A percentile compares a stretch with the other conserved stretches of the same genome.
Evolutionary conservation across 2,888 invertebrate genomes (phyloP).

Genomic region (Hololepta plana): DNA sequence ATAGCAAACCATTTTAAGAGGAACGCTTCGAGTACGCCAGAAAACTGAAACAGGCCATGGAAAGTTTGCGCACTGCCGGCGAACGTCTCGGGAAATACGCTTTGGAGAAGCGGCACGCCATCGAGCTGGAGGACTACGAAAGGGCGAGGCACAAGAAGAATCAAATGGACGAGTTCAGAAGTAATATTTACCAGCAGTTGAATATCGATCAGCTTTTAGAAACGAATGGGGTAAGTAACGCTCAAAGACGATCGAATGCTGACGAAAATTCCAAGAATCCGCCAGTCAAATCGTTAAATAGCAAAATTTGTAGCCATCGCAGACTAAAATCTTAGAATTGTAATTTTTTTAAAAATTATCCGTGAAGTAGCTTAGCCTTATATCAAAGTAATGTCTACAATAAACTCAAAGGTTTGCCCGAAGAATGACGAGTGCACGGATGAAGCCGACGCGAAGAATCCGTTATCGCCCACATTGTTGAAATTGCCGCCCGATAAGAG

Average conservation of each 20-base stretch:
- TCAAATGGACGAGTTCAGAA: constrained; percentile 71
- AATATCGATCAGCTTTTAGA: constrained; percentile 65
- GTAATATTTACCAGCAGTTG: constrained; percentile 55
- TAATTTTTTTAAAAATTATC: too few species aligned
- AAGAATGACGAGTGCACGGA: constrained; percentile 44
- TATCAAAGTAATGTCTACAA: too few species aligned
- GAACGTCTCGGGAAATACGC: constrained; percentile 82
- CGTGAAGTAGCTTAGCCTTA: too few species aligned
- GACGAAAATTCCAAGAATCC: too few species aligned
- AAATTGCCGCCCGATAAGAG: constrained; percentile 26
- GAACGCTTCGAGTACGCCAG: constrained; percentile 90
- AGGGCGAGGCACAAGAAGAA: constrained; percentile 75
- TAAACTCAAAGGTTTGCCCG: constrained; percentile 32
- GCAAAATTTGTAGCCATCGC: too few species aligned
- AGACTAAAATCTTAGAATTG: too few species aligned
- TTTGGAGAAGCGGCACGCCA: constrained; percentile 80
- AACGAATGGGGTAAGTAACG: constrained; percentile 46
- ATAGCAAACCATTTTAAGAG: constrained; percentile 31
- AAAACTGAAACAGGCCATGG: constrained; percentile 71
- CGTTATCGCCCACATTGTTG: constrained; percentile 20
- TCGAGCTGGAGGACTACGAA: constrained; percentile 83
- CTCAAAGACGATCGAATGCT: too few species aligned
- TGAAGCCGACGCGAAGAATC: constrained; percentile 25
- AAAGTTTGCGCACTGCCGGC: constrained; percentile 67
- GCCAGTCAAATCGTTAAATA: too few species aligned